phyloP scores from a whole-genome alignment of 2,113 vertebrate species.

The Oxyura jamaicensis region DNA sequence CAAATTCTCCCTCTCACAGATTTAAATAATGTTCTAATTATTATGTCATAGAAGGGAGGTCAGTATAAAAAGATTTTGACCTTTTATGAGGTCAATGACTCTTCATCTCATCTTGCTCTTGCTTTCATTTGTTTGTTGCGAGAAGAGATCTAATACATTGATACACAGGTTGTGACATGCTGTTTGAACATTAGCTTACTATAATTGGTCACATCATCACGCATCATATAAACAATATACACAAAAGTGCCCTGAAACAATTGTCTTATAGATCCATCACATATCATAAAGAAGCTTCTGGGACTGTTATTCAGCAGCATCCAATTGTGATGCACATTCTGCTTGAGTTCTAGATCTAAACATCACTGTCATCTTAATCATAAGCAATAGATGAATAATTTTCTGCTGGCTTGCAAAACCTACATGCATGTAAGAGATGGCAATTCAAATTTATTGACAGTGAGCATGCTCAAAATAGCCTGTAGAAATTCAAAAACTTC shows the following conservation, averaged over 20 bases:
- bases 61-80: conserved; percentile 45
- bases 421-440: conserved; percentile 40
- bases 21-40: conserved; percentile 2
- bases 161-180: conserved; percentile 94
- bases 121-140: conserved; percentile 84
- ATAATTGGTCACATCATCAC: conserved; percentile 93
- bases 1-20: background rate
- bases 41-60: background rate
- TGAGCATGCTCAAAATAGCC: conserved; percentile 61
- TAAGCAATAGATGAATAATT: conserved; percentile 70
- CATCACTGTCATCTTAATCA: conserved; percentile 69
- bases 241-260: conserved; percentile 89
- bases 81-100: conserved; percentile 82
- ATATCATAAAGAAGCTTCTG: conserved; percentile 82
- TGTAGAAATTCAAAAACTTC: background rate
- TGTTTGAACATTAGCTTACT: conserved; percentile 88
- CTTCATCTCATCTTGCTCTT: conserved; percentile 74
- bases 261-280: conserved; percentile 90
- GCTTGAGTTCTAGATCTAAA: conserved; percentile 69
- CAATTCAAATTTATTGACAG: conserved; percentile 45
- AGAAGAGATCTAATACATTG: conserved; percentile 87
- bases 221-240: conserved; percentile 91
- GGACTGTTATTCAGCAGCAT: conserved; percentile 80
- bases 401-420: conserved; percentile 69
- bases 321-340: conserved; percentile 73